Conservation (phyloP, 92 coral and sea anemone genomes). For the Desmophyllum pertusum region DNA sequence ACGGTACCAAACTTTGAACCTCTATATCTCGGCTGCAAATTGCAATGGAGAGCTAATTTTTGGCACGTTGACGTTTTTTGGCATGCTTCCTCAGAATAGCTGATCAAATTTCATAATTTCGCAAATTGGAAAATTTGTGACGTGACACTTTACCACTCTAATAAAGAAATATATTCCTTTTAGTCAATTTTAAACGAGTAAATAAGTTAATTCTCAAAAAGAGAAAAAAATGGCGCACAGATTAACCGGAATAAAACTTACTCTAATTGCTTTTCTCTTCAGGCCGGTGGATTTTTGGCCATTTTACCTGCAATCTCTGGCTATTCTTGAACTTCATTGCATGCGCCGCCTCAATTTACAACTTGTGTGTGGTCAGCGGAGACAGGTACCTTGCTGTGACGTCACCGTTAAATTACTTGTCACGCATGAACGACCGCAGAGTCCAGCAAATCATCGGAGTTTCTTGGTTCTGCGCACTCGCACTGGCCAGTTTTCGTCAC, state of each 20-base stretch:
- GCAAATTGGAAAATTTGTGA: no score
- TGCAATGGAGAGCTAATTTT: no score
- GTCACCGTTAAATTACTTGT: slow-evolving; percentile 70
- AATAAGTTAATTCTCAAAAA: not conserved
- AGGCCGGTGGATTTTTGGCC: slow-evolving; percentile 84
- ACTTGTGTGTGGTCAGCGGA: slow-evolving; percentile 84
- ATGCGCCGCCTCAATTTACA: slow-evolving; percentile 69
- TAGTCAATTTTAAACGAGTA: no score
- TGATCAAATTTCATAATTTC: no score
- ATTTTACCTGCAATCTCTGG: slow-evolving; percentile 60
- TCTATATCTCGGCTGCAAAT: no score
- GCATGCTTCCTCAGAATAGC: no score
- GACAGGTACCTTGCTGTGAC: slow-evolving; percentile 86
- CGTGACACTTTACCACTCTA: no score
- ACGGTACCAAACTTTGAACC: no score
- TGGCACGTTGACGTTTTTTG: no score
- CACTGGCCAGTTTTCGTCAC: slow-evolving; percentile 34
- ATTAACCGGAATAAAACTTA: not conserved
- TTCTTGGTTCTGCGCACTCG: slow-evolving; percentile 53
- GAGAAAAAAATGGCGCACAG: not conserved
- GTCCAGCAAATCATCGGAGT: slow-evolving; percentile 54
- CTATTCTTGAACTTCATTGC: slow-evolving; percentile 67
- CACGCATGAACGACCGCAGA: slow-evolving; percentile 60
- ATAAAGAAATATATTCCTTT: no score
- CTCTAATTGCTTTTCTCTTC: not conserved